Conservation (phyloP, 2,797 vertebrate species). For the Pseudocheirus occidentalis region DNA sequence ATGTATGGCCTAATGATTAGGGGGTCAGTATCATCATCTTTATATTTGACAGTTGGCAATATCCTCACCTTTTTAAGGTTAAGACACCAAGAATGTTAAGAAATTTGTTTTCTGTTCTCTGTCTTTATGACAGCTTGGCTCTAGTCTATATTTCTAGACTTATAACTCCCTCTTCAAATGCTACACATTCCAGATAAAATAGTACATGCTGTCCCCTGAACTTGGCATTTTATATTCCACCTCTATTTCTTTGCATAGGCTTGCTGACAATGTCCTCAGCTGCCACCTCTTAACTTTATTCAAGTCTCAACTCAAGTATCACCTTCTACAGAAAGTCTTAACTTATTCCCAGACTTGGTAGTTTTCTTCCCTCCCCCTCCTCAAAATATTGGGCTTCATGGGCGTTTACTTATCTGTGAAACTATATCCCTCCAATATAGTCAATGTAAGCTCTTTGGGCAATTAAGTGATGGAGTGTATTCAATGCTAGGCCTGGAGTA, state of each 20-base stretch:
- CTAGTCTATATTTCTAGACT: neutral
- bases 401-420: neutral
- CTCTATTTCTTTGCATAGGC: neutral
- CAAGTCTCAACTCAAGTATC: neutral
- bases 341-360: neutral
- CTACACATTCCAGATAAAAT: neutral
- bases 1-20: neutral
- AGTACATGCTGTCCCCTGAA: neutral
- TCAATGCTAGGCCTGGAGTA: neutral
- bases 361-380: neutral
- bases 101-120: neutral
- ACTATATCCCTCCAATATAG: neutral
- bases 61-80: neutral
- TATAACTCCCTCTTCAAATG: neutral
- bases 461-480: neutral
- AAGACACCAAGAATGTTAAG: neutral
- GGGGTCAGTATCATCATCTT: neutral
- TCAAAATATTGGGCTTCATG: neutral
- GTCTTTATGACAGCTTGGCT: neutral
- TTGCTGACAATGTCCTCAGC: neutral
- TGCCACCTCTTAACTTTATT: neutral
- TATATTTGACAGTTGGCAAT: neutral
- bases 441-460: neutral
- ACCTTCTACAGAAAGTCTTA: neutral
- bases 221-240: neutral